Conservation (phyloP, 1,140 invertebrate genomes). For the Pogonognathellus flavescens region DNA sequence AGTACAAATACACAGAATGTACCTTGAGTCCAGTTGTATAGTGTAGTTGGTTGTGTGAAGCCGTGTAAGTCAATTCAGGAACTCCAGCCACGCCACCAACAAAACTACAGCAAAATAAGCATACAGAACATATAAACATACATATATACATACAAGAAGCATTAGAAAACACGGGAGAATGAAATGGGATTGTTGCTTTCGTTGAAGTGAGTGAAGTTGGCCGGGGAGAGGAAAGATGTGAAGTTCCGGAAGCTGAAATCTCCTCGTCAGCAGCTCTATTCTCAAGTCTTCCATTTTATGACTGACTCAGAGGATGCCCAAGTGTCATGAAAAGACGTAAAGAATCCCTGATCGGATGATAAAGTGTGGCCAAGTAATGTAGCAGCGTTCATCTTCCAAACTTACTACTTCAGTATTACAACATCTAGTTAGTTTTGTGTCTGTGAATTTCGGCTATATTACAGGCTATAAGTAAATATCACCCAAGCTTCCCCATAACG, state of each 20-base stretch:
- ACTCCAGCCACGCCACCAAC: slow-evolving; percentile 12
- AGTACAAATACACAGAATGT: background rate
- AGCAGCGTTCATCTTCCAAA: slow-evolving; percentile 10
- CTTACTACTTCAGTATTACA: background rate
- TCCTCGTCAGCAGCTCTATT: slow-evolving; percentile 60
- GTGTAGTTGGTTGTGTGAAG: slow-evolving; percentile 16
- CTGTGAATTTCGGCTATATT: too few species aligned
- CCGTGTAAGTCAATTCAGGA: slow-evolving; percentile 34
- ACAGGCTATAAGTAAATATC: too few species aligned
- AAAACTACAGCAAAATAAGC: background rate
- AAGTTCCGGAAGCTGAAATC: slow-evolving; percentile 56
- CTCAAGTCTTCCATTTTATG: slow-evolving; percentile 59
- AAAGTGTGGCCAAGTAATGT: slow-evolving; percentile 62
- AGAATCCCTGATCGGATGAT: slow-evolving; percentile 61
- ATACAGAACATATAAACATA: background rate
- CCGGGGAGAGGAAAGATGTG: slow-evolving; percentile 46
- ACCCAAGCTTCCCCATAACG: too few species aligned
- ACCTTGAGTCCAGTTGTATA: background rate
- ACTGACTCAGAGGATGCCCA: slow-evolving; percentile 56
- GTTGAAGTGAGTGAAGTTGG: slow-evolving; percentile 13
- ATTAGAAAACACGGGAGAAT: slow-evolving; percentile 13
- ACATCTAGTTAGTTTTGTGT: too few species aligned
- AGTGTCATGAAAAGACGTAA: slow-evolving; percentile 61
- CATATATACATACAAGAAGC: background rate
- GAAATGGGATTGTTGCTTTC: slow-evolving; percentile 35